Evolutionary conservation across 2,888 invertebrate genomes (phyloP).

Genomic region (Campoplex capitator): DNA sequence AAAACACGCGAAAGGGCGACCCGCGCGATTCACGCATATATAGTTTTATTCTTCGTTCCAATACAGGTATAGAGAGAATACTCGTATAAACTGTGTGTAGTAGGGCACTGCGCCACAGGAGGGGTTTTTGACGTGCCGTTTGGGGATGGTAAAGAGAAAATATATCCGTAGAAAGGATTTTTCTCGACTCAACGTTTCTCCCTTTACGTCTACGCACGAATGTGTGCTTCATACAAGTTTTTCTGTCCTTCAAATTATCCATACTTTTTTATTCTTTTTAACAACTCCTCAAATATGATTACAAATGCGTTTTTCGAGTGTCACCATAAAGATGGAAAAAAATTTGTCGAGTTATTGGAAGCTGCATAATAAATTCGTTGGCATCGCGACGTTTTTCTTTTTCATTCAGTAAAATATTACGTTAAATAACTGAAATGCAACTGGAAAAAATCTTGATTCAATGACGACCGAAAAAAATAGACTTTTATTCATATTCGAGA

Average conservation of each 20-base stretch:
- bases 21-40: slow-evolving; percentile 45
- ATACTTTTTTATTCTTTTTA: slow-evolving; percentile 36
- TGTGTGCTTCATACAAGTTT: slow-evolving; percentile 23
- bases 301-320: background rate
- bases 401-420: background rate
- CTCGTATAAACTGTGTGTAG: background rate
- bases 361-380: too few relatives aligned
- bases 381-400: too few relatives aligned
- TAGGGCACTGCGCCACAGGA: background rate
- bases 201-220: slow-evolving; percentile 46
- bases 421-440: background rate
- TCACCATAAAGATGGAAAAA: background rate
- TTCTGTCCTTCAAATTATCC: slow-evolving; percentile 40
- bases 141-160: slow-evolving; percentile 25
- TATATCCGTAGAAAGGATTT: slow-evolving; percentile 40
- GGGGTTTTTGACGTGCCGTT: slow-evolving; percentile 26
- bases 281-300: slow-evolving; percentile 26
- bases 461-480: background rate
- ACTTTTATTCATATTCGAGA: background rate
- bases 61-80: slow-evolving; percentile 48
- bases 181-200: slow-evolving; percentile 57
- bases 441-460: background rate
- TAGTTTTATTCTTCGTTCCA: slow-evolving; percentile 21
- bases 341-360: background rate
- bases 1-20: slow-evolving; percentile 62